phyloP scores from a whole-genome alignment of 2,113 vertebrate species.

The Struthidea cinerea region DNA sequence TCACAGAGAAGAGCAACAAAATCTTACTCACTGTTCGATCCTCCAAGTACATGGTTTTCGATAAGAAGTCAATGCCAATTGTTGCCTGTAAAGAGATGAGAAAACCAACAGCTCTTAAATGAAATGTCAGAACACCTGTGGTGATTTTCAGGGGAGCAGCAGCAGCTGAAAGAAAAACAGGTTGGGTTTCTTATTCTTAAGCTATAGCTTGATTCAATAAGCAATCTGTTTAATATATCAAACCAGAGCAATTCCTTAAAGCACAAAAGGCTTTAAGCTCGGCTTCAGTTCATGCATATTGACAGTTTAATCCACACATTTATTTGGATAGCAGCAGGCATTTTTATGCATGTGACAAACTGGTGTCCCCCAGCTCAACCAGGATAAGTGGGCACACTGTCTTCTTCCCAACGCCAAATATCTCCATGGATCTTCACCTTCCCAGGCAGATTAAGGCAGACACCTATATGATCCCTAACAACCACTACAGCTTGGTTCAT shows the following conservation, averaged over 20 bases:
- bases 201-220: background rate
- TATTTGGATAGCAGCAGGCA: background rate
- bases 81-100: conserved; percentile 83
- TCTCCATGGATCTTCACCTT: background rate
- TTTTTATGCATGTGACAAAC: fast-evolving
- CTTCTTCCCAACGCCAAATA: background rate
- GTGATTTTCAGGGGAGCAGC: background rate
- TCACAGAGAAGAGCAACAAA: conserved; percentile 29
- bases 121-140: background rate
- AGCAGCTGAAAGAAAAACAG: background rate
- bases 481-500: background rate
- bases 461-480: background rate
- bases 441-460: background rate
- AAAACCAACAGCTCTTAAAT: background rate
- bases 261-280: background rate
- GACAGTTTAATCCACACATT: background rate
- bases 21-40: conserved; percentile 94
- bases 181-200: background rate
- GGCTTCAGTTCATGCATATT: background rate
- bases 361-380: no score
- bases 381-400: background rate
- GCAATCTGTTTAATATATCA: background rate
- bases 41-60: conserved; percentile 99
- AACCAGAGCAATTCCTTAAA: background rate
- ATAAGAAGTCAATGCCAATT: conserved; percentile 98